Conservation (phyloP, 35 echinoderm and acorn worm genomes). For the Heliocidaris erythrogramma region DNA sequence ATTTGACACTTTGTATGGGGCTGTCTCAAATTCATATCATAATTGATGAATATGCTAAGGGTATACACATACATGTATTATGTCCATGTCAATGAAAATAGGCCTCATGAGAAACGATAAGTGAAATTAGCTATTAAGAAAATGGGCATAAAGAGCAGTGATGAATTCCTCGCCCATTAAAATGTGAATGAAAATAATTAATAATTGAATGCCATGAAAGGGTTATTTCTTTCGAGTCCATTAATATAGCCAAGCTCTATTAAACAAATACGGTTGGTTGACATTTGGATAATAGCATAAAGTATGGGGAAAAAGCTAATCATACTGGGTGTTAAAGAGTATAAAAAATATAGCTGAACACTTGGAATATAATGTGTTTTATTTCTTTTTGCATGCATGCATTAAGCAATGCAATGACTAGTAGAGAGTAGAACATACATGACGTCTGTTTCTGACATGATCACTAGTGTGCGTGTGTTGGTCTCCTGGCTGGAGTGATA, state of each 20-base stretch:
- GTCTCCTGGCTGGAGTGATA: slow-evolving; percentile 20
- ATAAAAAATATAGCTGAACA: background rate
- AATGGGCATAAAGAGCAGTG: background rate
- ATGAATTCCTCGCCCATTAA: background rate
- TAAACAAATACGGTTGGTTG: background rate
- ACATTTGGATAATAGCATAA: background rate
- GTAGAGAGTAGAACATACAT: background rate
- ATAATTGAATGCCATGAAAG: background rate
- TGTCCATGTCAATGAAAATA: background rate
- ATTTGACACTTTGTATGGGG: background rate
- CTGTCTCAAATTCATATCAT: background rate
- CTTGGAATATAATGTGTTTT: background rate
- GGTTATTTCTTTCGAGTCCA: background rate
- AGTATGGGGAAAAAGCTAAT: background rate
- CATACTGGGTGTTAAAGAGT: background rate
- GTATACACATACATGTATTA: background rate
- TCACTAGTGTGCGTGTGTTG: background rate
- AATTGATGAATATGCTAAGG: background rate
- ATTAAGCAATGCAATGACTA: background rate
- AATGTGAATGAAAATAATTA: background rate
- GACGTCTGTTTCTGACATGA: slow-evolving; percentile 5
- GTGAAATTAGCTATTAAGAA: background rate
- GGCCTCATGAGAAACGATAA: background rate
- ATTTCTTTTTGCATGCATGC: background rate
- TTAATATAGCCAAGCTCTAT: background rate